These are phyloP conservation scores for Rhombomys opimus DNA, from an alignment of 2,113 vertebrate species.

Conservation along the genomic window DNA sequence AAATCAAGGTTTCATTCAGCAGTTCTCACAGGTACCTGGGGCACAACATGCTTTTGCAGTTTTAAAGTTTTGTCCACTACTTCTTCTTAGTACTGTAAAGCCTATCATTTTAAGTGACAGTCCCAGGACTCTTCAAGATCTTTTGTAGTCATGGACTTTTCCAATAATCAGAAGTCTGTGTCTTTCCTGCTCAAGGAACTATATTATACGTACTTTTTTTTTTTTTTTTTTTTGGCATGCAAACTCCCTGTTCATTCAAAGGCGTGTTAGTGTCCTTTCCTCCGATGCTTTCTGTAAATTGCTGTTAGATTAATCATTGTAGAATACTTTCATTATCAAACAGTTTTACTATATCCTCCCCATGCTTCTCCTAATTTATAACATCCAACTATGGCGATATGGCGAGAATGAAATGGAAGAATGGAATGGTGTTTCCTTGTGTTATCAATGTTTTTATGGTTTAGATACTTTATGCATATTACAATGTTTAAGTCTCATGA, in stretches of 20 bases:
- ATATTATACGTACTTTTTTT: not conserved
- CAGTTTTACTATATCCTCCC: not conserved
- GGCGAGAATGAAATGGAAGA: not conserved
- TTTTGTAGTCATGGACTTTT: not conserved
- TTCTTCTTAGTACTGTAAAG: not conserved
- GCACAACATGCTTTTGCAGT: not conserved
- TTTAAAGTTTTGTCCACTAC: not conserved
- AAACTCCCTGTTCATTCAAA: not conserved
- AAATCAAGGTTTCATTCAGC: not conserved
- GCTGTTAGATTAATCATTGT: not conserved
- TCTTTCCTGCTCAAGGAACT: not conserved
- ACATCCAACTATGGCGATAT: not conserved
- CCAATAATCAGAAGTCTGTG: not conserved
- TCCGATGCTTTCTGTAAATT: not conserved
- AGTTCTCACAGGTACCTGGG: slow-evolving; percentile 8
- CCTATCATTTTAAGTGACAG: not conserved
- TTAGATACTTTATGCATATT: not conserved
- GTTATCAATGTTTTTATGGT: not conserved
- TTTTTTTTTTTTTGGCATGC: not conserved
- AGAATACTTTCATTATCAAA: slow-evolving; percentile 34
- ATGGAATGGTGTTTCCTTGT: not conserved
- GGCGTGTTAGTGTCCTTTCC: not conserved
- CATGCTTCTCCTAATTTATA: not conserved
- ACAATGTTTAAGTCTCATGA: slow-evolving; percentile 8
- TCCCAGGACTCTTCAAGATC: not conserved